Evolutionary conservation across 2,888 invertebrate genomes (phyloP), one percentile per base, ranked within the genome.

Genomic region (Phytoseiulus persimilis): DNA sequence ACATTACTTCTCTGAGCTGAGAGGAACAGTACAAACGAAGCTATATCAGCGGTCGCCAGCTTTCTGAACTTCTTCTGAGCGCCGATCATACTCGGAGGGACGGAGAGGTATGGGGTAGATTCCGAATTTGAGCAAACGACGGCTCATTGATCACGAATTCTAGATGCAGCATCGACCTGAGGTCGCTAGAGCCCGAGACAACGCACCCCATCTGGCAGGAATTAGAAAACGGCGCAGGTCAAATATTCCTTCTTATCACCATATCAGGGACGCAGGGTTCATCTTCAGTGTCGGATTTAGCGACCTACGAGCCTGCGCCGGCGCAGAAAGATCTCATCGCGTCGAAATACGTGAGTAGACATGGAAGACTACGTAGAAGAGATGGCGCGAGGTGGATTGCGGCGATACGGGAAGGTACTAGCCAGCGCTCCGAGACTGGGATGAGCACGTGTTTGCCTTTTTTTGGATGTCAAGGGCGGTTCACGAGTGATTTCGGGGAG

Each of bases 221-320:
- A 0, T 94, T 99, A 89, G 98, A 98, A 93, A 97, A 98, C 91
- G 96, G 96, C 0, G 95, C 96, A 0, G 95, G 96, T 91, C 92
- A 93, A 31, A 95, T 99, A 91, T 96, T 96, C 92, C 94, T 99
- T 0, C 94, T 99, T 91, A 94, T 99, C 14, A 98, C 98, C 0
- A 97, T 99, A 90, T 98, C 97, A 92, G 98, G 98, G 0, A 98
- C 97, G 0, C 96, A 96, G 0, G 96, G 97, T 23, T 95, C 96
- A 0, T 98, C 98, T 93, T 97, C 97, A 18, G 91, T 97, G 91
- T 97, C 97, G 9, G 98, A 98, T 93, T 94, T 98, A 89, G 95
- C 96, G 46, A 95, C 95, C 31, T 96, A 96, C 92, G 96, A 95
- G 91, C 96, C 96, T 90, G 96, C 95, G 92, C 95, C 95, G 0